Base-by-base conservation (phyloP, 2,113 vertebrate species). In the Melospiza georgiana region DNA sequence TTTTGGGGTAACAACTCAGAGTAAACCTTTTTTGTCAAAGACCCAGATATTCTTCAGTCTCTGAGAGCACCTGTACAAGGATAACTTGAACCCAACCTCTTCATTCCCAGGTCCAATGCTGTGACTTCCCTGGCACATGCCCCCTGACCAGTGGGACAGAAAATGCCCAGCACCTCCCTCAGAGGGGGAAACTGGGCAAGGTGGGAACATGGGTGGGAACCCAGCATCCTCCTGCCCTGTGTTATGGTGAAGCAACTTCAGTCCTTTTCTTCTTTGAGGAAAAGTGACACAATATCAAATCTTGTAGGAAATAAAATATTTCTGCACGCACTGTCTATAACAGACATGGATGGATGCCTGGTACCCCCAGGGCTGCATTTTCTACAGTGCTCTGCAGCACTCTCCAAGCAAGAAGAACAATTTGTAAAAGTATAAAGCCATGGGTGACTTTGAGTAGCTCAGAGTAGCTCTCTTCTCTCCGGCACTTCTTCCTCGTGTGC, bases 81-180 rank as follows among this genome's bases (percentile, higher is more conserved):
- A 46, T 30, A 57, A 62, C 71, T 55, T 23, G 35, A 62, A 30
- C 19, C 61, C 0, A 1, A 63, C 57, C 90, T 93, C 72, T 73
- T 69, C 28, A 25, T 44, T 94, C 39, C 22, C 24, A 67, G 5
- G 6, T 33, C 4, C 1, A 3, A 7, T 12, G 19, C 19, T 65
- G 19, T 1, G 0, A 77, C 18, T 8, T 39, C 39, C 23, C 23
- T 1, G 2, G 27, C 13, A 54, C 0, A 0, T 41, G 14, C 5
- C 16, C 11, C 0, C 0, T 33, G n/a, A 12, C n/a, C 15, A 3
- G 2, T 4, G n/a, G 39, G 11, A 57, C 17, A 41, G 33, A 78
- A 77, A 55, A 43, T 7, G 4, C 23, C 27, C 43, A 21, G 43
- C 8, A 59, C 8, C 23, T 66, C 43, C 44, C 2, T 2, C 30